phyloP scores from a whole-genome alignment of 1,140 invertebrate genomes.

The Eriosoma lanigerum region DNA sequence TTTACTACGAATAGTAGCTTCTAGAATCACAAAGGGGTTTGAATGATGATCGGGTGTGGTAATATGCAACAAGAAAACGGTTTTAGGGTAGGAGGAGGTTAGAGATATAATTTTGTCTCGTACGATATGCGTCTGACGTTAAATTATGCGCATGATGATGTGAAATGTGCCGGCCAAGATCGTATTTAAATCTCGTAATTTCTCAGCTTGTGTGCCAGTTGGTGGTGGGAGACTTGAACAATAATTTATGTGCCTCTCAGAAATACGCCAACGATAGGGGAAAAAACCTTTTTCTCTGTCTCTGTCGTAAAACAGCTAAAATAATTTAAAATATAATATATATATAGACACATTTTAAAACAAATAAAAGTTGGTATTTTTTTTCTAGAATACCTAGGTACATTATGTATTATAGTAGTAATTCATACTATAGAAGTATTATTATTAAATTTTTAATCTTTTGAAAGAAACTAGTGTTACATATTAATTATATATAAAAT shows the following conservation, averaged over 20 bases:
- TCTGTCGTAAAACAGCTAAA: slow-evolving; percentile 15
- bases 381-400: too few relatives aligned
- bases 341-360: too few relatives aligned
- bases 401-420: too few relatives aligned
- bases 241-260: slow-evolving; percentile 43
- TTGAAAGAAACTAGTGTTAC: too few relatives aligned
- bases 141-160: slow-evolving; percentile 52
- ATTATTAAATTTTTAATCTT: too few relatives aligned
- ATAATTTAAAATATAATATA: slow-evolving; percentile 25
- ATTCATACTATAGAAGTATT: too few relatives aligned
- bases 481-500: too few relatives aligned
- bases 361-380: too few relatives aligned
- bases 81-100: neutral
- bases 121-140: slow-evolving; percentile 49
- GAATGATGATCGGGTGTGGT: slow-evolving; percentile 47
- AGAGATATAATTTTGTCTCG: slow-evolving; percentile 49
- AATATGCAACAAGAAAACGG: slow-evolving; percentile 38
- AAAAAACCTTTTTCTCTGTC: neutral
- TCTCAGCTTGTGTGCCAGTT: slow-evolving; percentile 44
- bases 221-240: slow-evolving; percentile 28
- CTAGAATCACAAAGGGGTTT: slow-evolving; percentile 28
- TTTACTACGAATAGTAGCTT: slow-evolving; percentile 4
- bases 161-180: slow-evolving; percentile 43
- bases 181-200: slow-evolving; percentile 51
- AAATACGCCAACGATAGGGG: slow-evolving; percentile 36